Conservation (phyloP, 2,888 invertebrate genomes). For the Limnephilus auricula region DNA sequence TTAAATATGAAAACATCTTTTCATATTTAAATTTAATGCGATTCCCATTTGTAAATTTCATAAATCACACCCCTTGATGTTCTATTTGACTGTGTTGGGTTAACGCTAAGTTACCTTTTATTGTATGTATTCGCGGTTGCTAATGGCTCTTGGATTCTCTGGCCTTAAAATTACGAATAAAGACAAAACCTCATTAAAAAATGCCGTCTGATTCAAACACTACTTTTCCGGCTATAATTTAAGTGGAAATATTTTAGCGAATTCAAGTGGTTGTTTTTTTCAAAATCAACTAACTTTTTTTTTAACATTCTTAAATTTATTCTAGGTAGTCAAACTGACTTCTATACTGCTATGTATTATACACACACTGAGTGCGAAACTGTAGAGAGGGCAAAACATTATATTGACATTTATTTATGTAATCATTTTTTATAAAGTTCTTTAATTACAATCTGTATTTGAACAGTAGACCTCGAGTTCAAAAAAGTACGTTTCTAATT, state of each 20-base stretch:
- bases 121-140: constrained; percentile 21
- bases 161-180: neutral
- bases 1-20: constrained; percentile 48
- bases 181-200: constrained; percentile 2
- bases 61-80: constrained; percentile 35
- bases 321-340: neutral
- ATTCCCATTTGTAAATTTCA: constrained; percentile 49
- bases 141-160: constrained; percentile 7
- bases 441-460: too few species aligned
- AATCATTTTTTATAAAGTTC: too few species aligned
- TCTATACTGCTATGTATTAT: too few species aligned
- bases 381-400: neutral
- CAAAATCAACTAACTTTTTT: too few species aligned
- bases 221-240: neutral
- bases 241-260: too few species aligned
- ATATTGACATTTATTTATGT: neutral
- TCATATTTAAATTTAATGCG: constrained; percentile 55
- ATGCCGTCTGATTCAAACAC: neutral
- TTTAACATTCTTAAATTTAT: neutral
- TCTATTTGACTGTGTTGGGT: neutral
- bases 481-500: too few species aligned
- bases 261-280: too few species aligned
- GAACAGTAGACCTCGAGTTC: too few species aligned
- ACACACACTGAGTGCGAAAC: neutral
- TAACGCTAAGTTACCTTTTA: constrained; percentile 32